Evolutionary conservation across 2,113 vertebrate genomes (phyloP).

Genomic region (Xyliphius kryptos): DNA sequence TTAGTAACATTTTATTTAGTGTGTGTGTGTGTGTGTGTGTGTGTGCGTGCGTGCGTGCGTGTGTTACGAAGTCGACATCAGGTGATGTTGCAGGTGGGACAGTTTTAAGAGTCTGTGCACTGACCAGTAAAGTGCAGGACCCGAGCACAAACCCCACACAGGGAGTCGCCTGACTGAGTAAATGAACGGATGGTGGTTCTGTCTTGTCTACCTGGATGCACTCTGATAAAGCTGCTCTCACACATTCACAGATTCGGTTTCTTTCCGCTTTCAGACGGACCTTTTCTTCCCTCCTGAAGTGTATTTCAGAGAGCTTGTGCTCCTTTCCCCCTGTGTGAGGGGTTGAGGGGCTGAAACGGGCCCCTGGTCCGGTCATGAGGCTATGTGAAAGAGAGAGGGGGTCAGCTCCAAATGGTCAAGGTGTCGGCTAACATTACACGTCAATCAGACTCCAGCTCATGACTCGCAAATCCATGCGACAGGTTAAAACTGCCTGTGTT

Average conservation of each 20-base stretch:
- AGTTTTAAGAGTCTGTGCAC: slow-evolving; percentile 13
- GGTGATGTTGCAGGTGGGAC: slow-evolving; percentile 29
- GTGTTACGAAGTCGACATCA: slow-evolving; percentile 5
- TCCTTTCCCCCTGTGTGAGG: slow-evolving; percentile 15
- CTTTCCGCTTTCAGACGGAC: slow-evolving; percentile 49
- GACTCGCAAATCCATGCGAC: slow-evolving; percentile 50
- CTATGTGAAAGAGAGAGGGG: slow-evolving; percentile 1
- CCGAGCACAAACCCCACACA: slow-evolving; percentile 15
- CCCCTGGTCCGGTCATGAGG: slow-evolving; percentile 29
- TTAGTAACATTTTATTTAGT: neutral
- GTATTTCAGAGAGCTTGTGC: slow-evolving; percentile 14
- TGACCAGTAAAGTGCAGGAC: slow-evolving; percentile 2
- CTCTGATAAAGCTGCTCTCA: slow-evolving; percentile 37
- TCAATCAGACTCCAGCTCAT: slow-evolving; percentile 58
- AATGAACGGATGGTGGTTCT: slow-evolving; percentile 12
- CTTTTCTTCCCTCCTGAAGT: slow-evolving; percentile 44
- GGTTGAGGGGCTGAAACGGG: slow-evolving; percentile 16
- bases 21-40: neutral
- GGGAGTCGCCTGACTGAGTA: slow-evolving; percentile 22
- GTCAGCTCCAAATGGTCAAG: slow-evolving; percentile 55
- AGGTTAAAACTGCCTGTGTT: slow-evolving; percentile 52
- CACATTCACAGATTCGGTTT: slow-evolving; percentile 40
- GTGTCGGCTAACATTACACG: slow-evolving; percentile 62
- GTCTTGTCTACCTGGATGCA: slow-evolving; percentile 40
- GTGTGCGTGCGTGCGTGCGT: neutral